Evolutionary conservation across 2,888 invertebrate genomes (phyloP).

Genomic region (Drosophila nigritarsus): DNA sequence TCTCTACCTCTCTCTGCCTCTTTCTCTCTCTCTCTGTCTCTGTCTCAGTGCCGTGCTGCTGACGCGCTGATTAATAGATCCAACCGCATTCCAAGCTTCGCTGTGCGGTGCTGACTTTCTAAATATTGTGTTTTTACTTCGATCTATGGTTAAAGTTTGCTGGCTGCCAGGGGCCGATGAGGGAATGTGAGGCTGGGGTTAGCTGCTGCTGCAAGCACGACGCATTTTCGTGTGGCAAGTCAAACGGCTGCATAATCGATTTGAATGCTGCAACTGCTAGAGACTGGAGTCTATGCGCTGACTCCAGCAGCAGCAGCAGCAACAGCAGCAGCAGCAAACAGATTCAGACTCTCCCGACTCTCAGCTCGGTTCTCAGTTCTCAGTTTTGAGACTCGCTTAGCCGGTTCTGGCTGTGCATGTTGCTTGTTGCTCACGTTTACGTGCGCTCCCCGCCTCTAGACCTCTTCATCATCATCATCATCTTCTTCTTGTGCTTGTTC

Average conservation of each 20-base stretch:
- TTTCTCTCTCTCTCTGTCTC: background rate
- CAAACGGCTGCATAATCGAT: slow-evolving; percentile 71
- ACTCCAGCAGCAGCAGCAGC: slow-evolving; percentile 4
- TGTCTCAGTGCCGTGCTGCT: slow-evolving; percentile 18
- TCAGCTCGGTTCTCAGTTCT: slow-evolving; percentile 16
- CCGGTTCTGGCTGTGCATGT: slow-evolving; percentile 71
- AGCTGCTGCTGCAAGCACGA: slow-evolving; percentile 30
- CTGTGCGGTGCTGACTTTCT: slow-evolving; percentile 70
- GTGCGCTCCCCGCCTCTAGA: slow-evolving; percentile 33
- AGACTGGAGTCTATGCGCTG: slow-evolving; percentile 31
- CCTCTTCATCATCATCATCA: slow-evolving; percentile 20
- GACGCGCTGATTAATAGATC: slow-evolving; percentile 79
- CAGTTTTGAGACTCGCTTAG: slow-evolving; percentile 71
- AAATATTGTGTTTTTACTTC: slow-evolving; percentile 62
- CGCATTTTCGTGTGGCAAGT: slow-evolving; percentile 56
- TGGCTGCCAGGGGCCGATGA: background rate
- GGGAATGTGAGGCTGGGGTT: background rate
- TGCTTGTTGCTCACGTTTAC: slow-evolving; percentile 66
- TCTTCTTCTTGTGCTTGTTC: slow-evolving; percentile 33
- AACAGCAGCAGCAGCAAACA: slow-evolving; percentile 11
- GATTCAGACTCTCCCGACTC: slow-evolving; percentile 21
- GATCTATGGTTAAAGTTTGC: slow-evolving; percentile 14
- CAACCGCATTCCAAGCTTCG: slow-evolving; percentile 77
- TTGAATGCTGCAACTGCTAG: slow-evolving; percentile 62
- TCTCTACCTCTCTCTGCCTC: background rate